Evolutionary conservation across 2,888 invertebrate species (phyloP), one percentile per base, ranked within the genome.

Genomic region (Lathronympha strigana): DNA sequence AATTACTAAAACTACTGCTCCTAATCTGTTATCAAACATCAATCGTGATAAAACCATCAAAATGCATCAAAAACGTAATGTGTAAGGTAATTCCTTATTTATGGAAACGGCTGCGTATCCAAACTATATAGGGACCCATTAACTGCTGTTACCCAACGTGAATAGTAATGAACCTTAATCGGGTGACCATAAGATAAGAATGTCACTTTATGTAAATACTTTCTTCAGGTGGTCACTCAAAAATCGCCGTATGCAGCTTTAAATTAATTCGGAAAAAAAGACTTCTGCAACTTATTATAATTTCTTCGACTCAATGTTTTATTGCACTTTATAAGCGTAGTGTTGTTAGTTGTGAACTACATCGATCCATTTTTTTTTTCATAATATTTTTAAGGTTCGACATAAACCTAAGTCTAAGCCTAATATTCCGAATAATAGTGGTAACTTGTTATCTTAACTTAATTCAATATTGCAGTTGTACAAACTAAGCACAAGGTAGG

Each of bases 401-500:
- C 19, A 19, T 43, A 9, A 19, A 8, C 19, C 17, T 4, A 49
- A 49, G n/a, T n/a, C n/a, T n/a, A n/a, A n/a, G n/a, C n/a, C n/a
- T n/a, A n/a, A 28, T 15, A 49, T 28, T 28, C n/a, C 9, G 17
- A 15, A 49, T 11, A 3, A 49, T 9, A 15, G 28, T 28, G 33
- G 21, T n/a, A 33, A 58, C 9, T 45, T 33, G 21, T 15, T 21
- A 49, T 61, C 38, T 28, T 17, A 31, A 38, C 15, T 11, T 49
- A 36, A 23, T 19, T 33, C 47, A 38, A 31, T n/a, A 15, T 49
- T 19, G 73, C 68, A 69, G 69, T 73, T 73, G 71, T 75, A 75
- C 74, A 73, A 72, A 74, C 74, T 63, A 63, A 73, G 69, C 66
- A 66, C 68, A 74, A 76, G 74, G 76, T 73, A 72, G 71, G n/a